A percentile compares a stretch with the other conserved stretches of the same genome.
Conservation (phyloP, 1,140 invertebrate genomes). For the Onthophagus taurus region DNA sequence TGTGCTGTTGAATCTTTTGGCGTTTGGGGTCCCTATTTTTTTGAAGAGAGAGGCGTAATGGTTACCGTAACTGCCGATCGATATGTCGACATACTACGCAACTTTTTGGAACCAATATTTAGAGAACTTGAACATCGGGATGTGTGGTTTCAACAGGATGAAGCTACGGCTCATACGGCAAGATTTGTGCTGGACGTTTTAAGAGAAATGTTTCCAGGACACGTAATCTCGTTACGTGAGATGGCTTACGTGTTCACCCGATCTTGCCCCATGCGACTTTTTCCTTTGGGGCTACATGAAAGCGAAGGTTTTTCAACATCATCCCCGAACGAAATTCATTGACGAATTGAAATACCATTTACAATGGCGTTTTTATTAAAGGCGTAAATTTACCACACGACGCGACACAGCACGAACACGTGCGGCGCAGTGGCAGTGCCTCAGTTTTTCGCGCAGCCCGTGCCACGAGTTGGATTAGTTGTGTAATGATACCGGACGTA, state of each 20-base stretch:
- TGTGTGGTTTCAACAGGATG: conserved; percentile 37
- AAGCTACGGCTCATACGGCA: conserved; percentile 34
- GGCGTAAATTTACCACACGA: too few relatives aligned
- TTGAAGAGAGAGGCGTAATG: conserved; percentile 11
- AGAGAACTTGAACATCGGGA: conserved; percentile 10
- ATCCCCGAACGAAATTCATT: too few relatives aligned
- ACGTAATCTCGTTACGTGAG: conserved; percentile 12
- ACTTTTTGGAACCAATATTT: too few relatives aligned
- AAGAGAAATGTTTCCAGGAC: conserved; percentile 15
- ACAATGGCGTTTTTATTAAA: too few relatives aligned
- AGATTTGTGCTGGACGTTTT: conserved; percentile 14
- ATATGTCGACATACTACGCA: conserved; percentile 16
- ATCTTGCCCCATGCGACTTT: conserved; percentile 16
- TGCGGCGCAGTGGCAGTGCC: too few relatives aligned
- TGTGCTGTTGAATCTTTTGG: conserved; percentile 13
- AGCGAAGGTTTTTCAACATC: too few relatives aligned
- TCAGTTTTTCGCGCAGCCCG: too few relatives aligned
- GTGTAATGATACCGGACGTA: too few relatives aligned
- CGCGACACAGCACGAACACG: too few relatives aligned
- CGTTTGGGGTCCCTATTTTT: conserved; percentile 15
- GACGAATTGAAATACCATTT: too few relatives aligned
- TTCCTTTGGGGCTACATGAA: too few relatives aligned
- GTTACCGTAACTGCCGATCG: conserved; percentile 17
- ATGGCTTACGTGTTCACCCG: conserved; percentile 11
- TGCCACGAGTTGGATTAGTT: too few relatives aligned